Evolutionary conservation across 1,140 invertebrate species (phyloP), one percentile per base, ranked within the genome.

Genomic region (Venturia canescens): DNA sequence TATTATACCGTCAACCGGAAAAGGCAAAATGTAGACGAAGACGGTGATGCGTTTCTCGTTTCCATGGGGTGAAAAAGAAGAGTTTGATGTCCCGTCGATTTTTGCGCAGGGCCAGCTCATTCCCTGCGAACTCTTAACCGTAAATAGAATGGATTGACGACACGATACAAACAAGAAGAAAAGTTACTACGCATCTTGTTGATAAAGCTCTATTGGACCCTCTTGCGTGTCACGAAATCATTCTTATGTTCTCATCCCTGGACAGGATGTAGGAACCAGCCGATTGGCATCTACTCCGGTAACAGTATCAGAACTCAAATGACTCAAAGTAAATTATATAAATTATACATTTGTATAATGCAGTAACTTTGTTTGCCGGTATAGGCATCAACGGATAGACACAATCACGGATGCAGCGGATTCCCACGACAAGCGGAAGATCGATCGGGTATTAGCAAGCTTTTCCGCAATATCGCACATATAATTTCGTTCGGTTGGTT

Each of bases 361-460:
- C 13, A 15, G 11, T 26, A 23, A 63, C 4, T 9, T 27, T 27
- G 26, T 63, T 63, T 63, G 38, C 38, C 9, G 5, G 23, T 27
- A 67, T 67, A 67, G 11, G 31, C 18, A 26, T 63, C n/a, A 13
- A 63, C 21, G 3, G 21, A 13, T 57, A 3, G 1, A 21, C 53
- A 57, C 18, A 57, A 44, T 44, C 21, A 57, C 21, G n/a, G n/a
- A n/a, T 34, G 4, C 26, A 80, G 83, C 27, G 81, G 84, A 16
- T 74, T 60, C 15, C 3, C 85, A 82, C 86, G 88, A 90, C 89
- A 89, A 88, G 86, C 84, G 83, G 86, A 85, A 91, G 90, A 91
- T 87, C 77, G 90, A 91, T 91, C 89, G 90, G 84, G 83, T 63
- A 60, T 76, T 60, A 63, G 11, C 21, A 16, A 60, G 29, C 6